These are phyloP conservation scores for Calcarius lapponicus DNA, from an alignment of 2,797 vertebrate species.

Conservation along the genomic window DNA sequence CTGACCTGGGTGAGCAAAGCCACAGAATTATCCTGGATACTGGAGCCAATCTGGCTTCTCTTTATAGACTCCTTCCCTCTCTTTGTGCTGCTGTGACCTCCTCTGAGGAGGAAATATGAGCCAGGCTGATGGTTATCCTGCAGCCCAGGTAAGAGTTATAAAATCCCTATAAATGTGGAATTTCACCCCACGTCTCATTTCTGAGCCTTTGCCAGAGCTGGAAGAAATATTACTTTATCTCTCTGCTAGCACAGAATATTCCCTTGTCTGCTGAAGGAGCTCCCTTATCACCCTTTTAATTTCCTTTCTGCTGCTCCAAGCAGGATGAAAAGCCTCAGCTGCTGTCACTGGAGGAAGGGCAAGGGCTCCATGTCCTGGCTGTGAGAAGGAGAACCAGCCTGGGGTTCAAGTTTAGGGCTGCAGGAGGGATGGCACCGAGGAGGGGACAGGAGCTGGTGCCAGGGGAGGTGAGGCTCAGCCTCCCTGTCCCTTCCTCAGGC, in stretches of 20 bases:
- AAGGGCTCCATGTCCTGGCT: not conserved
- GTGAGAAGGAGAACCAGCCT: fast-evolving
- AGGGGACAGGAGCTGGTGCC: not conserved
- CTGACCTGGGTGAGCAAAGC: not conserved
- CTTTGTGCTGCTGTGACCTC: not conserved
- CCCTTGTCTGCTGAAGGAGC: not conserved
- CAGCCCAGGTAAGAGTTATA: not conserved
- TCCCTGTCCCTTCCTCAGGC: not conserved
- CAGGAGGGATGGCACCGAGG: fast-evolving
- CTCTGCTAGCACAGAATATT: not conserved
- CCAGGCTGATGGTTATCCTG: not conserved
- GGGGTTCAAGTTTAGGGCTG: not conserved
- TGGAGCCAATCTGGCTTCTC: not conserved
- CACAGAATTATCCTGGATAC: not conserved
- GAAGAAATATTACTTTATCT: conserved; percentile 25
- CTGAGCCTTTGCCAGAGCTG: not conserved
- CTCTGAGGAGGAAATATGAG: fast-evolving
- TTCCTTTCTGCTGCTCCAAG: conserved; percentile 29
- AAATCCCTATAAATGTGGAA: not conserved
- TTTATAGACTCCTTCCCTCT: not conserved
- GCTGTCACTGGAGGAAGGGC: not conserved
- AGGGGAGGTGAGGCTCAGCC: not conserved
- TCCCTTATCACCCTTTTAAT: conserved; percentile 55
- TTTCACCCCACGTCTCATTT: not conserved
- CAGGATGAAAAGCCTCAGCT: not conserved